Percentiles rank a stretch among this genome's conserved stretches.
phyloP scores from a whole-genome alignment of 92 coral and sea anemone species.

The Blastomussa wellsi region DNA sequence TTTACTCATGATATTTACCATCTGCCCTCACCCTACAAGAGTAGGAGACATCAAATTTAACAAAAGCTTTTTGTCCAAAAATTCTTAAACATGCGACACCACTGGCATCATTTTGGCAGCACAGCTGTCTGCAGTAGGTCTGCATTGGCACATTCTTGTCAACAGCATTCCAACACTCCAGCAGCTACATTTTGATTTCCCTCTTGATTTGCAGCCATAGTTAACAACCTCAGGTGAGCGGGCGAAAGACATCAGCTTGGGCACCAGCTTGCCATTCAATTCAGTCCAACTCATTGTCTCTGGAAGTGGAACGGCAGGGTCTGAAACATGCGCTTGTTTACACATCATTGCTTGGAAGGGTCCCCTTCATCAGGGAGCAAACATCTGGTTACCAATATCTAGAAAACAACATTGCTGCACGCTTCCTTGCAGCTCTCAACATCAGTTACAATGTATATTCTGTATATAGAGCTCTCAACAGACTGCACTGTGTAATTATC shows the following conservation, averaged over 20 bases:
- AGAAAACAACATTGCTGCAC: constrained; percentile 46
- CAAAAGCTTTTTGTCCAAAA: not conserved
- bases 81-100: not conserved
- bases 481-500: constrained; percentile 24
- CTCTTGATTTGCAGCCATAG: constrained; percentile 13
- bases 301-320: constrained; percentile 47
- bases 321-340: constrained; percentile 46
- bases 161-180: too few species aligned
- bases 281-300: constrained; percentile 45
- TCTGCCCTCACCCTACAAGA: too few species aligned
- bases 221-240: not conserved
- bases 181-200: not conserved
- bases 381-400: constrained; percentile 40
- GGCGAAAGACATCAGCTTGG: constrained; percentile 20
- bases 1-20: too few species aligned
- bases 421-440: constrained; percentile 41
- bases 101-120: constrained; percentile 1
- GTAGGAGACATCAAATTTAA: not conserved
- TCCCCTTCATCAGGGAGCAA: constrained; percentile 53
- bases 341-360: too few species aligned
- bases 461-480: constrained; percentile 45
- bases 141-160: not conserved
- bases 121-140: not conserved
- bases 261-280: constrained; percentile 29
- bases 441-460: constrained; percentile 26